Evolutionary conservation across 2,113 vertebrate species (phyloP).

Genomic region (Xenopus borealis): DNA sequence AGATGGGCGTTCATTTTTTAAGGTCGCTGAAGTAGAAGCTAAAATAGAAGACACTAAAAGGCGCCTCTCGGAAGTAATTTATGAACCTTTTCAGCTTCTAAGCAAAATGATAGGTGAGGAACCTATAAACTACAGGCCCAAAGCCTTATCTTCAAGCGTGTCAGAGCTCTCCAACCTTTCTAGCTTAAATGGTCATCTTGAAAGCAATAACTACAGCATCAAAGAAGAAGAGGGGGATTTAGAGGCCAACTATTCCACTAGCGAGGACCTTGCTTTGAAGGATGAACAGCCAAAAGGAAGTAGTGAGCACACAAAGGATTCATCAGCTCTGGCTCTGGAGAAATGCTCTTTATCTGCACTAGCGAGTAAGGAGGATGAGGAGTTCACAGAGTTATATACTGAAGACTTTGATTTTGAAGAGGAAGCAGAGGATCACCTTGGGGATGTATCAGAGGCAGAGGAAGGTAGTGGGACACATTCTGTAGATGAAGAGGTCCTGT

Average conservation of each 20-base stretch:
- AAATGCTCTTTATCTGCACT: constrained; percentile 88
- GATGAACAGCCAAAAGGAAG: constrained; percentile 53
- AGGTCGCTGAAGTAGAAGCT: constrained; percentile 96
- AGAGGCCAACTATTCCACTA: constrained; percentile 68
- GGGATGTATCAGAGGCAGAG: constrained; percentile 52
- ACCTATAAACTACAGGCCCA: constrained; percentile 78
- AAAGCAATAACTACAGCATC: constrained; percentile 91
- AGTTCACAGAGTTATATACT: constrained; percentile 89
- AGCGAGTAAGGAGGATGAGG: constrained; percentile 90
- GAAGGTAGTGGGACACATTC: constrained; percentile 57
- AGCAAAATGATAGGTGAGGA: constrained; percentile 99
- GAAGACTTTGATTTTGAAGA: constrained; percentile 84
- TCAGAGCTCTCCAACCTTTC: constrained; percentile 84
- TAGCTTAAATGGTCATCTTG: constrained; percentile 84
- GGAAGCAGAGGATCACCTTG: constrained; percentile 61
- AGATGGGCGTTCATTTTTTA: constrained; percentile 93
- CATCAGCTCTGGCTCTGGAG: constrained; percentile 76
- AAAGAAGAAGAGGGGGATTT: constrained; percentile 91
- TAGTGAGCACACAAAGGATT: constrained; percentile 60
- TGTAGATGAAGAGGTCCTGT: constrained; percentile 67
- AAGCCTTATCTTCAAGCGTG: constrained; percentile 90
- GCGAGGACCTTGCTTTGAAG: constrained; percentile 57
- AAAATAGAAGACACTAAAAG: constrained; percentile 95
- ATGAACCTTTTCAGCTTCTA: constrained; percentile 91
- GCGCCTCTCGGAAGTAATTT: constrained; percentile 94